Base-by-base conservation (phyloP, 92 coral and sea anemone species). In the Zoanthus gigantus region DNA sequence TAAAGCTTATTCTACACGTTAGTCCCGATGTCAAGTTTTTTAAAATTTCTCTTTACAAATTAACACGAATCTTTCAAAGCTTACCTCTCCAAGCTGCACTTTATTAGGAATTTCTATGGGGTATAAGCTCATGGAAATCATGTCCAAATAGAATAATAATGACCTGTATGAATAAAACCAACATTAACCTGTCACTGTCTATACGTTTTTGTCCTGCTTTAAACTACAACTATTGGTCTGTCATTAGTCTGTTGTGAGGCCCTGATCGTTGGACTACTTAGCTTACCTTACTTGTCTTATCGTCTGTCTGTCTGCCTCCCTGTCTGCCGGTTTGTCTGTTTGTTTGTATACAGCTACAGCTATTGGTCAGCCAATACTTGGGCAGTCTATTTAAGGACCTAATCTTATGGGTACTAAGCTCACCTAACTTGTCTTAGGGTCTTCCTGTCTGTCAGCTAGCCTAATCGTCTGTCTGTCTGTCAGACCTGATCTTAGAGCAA, bases 91-190 rank as follows among this genome's bases (percentile, higher is more conserved):
- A 7, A 97, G 88, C 74, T 95, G 94, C 18, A 95, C 94, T 86
- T 92, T 90, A 12, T 92, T 93, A 0, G 99, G 99, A 44, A 97
- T 94, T 76, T 97, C 98, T 77, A 97, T 94, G 0, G 99, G 99
- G 56, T 90, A 92, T 90, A 97, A 93, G 74, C 96, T 94, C 88
- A 93, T 93, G 42, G 96, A 89, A 3, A 94, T 74, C 88, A 97
- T 85, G 85, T 97, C 99, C 74, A 97, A 72, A 88, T 97, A 97
- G 89, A 90, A 97, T 44, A 97, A 90, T 67, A 97, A 85, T 8
- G 99, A 95, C 87, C 99, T 97, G 76, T 10, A 60, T 18, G 1
- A 34, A 29, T 69, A 29, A 80, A 86, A 63, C 11, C 11, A n/a
- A 48, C 12, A 46, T 14, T 66, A 45, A 48, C 10, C 4, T 6